Conservation (phyloP, 2,113 vertebrate species). For the Polypterus bichir region DNA sequence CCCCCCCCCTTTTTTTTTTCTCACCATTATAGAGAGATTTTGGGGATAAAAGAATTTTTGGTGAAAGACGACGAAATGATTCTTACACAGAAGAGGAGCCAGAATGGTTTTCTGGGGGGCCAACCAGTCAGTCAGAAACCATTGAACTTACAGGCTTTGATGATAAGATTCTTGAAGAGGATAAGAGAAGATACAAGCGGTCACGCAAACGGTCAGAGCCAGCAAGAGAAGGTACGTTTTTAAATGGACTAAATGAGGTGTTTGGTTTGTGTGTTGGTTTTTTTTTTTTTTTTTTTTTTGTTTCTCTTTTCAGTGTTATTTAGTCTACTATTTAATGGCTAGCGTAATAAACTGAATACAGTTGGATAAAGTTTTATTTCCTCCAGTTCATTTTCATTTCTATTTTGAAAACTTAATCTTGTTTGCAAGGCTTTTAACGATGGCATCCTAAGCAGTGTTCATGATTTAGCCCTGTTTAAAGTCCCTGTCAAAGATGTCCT, state of each 20-base stretch:
- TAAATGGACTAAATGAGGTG: constrained; percentile 4
- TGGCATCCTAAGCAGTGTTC: too few species aligned
- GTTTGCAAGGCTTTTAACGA: too few species aligned
- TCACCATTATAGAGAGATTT: constrained; percentile 68
- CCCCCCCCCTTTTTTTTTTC: background rate
- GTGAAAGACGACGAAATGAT: constrained; percentile 86
- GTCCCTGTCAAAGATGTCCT: too few species aligned
- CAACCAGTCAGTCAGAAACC: constrained; percentile 95
- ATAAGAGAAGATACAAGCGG: constrained; percentile 74
- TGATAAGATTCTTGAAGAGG: constrained; percentile 87
- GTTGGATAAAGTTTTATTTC: too few species aligned
- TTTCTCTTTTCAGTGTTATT: constrained; percentile 15
- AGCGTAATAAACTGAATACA: too few species aligned
- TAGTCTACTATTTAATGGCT: too few species aligned
- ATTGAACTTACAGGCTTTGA: constrained; percentile 95
- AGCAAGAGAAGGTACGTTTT: constrained; percentile 66
- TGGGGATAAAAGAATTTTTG: constrained; percentile 86
- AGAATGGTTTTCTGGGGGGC: constrained; percentile 94
- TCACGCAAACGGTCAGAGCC: constrained; percentile 65
- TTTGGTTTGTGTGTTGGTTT: too few species aligned
- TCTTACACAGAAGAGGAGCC: constrained; percentile 94
- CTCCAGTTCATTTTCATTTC: too few species aligned
- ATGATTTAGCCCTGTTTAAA: too few species aligned
- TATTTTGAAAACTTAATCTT: too few species aligned
- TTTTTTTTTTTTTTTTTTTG: constrained; percentile 10